These are phyloP conservation scores for Lasiommata megera DNA, from an alignment of 2,888 invertebrate genomes.

Conservation along the genomic window DNA sequence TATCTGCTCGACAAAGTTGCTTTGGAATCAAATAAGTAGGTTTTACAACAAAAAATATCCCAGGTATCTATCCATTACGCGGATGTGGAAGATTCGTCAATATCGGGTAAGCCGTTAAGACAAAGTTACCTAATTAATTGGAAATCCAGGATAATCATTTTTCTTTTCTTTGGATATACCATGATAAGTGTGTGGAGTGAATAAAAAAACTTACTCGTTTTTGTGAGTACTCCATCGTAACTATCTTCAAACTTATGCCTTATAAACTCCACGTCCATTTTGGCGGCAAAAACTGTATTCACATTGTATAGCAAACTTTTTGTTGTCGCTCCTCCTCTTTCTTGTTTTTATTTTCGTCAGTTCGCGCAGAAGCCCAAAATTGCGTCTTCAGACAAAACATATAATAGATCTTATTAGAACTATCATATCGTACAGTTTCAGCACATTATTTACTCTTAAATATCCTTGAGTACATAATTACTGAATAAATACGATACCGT, in stretches of 20 bases:
- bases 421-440: conserved; percentile 27
- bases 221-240: conserved; percentile 56
- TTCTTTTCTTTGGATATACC: neutral
- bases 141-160: too few relatives aligned
- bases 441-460: conserved; percentile 27
- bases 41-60: too few relatives aligned
- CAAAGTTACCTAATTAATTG: too few relatives aligned
- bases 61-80: too few relatives aligned
- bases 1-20: too few relatives aligned
- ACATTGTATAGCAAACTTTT: neutral
- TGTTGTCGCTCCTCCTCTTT: neutral
- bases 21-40: too few relatives aligned
- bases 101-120: too few relatives aligned
- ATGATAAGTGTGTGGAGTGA: too few relatives aligned
- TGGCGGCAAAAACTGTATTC: neutral
- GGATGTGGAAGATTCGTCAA: too few relatives aligned
- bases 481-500: conserved; percentile 20
- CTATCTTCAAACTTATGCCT: conserved; percentile 60
- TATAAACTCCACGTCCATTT: conserved; percentile 65
- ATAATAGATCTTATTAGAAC: conserved; percentile 21
- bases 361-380: conserved; percentile 17
- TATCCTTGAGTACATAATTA: conserved; percentile 32
- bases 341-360: too few relatives aligned
- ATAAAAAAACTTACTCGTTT: conserved; percentile 50
- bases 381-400: conserved; percentile 14